Evolutionary conservation across 2,113 vertebrate species (phyloP).

Genomic region (Heterochromis multidens): DNA sequence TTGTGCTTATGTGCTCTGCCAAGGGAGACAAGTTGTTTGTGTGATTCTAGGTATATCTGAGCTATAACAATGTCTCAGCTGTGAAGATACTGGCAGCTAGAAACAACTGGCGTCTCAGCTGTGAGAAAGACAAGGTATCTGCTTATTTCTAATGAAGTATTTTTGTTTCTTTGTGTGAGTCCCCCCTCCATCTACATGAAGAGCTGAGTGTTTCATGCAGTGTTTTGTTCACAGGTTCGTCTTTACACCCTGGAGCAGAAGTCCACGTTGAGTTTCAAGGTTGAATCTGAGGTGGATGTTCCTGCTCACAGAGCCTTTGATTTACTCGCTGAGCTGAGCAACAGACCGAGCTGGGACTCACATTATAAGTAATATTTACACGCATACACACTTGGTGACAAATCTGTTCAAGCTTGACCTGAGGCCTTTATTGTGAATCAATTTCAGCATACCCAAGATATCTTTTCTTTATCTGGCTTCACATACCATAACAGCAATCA

Average conservation of each 20-base stretch:
- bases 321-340: conserved; percentile 84
- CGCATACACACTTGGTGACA: neutral
- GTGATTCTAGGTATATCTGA: conserved; percentile 87
- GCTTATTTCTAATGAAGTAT: no score
- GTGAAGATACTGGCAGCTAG: conserved; percentile 87
- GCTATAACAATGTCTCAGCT: conserved; percentile 93
- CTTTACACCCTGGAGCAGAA: conserved; percentile 90
- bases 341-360: conserved; percentile 83
- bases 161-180: neutral
- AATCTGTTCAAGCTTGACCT: neutral
- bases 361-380: conserved; percentile 79
- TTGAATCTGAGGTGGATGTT: conserved; percentile 79
- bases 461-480: neutral
- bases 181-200: neutral
- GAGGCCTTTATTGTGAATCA: neutral
- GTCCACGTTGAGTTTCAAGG: conserved; percentile 82
- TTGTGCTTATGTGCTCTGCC: neutral
- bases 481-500: neutral
- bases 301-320: conserved; percentile 77
- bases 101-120: conserved; percentile 82
- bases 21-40: neutral
- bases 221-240: conserved; percentile 71
- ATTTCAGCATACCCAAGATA: neutral
- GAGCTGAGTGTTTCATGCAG: neutral
- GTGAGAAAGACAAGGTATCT: conserved; percentile 82